Evolutionary conservation across 1,140 invertebrate genomes (phyloP).

Genomic region (Drosophila virilis): DNA sequence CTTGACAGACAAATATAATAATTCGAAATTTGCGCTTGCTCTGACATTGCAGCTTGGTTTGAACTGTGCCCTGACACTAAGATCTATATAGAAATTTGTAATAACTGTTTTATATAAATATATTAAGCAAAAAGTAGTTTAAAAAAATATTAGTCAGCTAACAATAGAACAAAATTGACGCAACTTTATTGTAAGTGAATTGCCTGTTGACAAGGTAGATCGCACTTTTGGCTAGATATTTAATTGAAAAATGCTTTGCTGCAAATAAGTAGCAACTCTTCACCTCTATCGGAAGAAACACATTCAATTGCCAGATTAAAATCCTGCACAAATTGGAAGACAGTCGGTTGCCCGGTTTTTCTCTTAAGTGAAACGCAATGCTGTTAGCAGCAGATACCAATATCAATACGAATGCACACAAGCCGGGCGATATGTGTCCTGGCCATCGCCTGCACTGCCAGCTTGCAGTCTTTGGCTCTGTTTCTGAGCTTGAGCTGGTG

Average conservation of each 20-base stretch:
- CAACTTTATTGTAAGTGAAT: too few species aligned
- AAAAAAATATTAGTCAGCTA: too few species aligned
- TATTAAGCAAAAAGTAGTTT: too few species aligned
- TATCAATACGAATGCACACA: slow-evolving; percentile 35
- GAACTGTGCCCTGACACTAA: background rate
- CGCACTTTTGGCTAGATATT: too few species aligned
- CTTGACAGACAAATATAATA: too few species aligned
- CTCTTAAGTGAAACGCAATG: slow-evolving; percentile 59
- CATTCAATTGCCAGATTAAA: slow-evolving; percentile 6
- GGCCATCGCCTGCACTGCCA: slow-evolving; percentile 28
- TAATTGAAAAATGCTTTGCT: too few species aligned
- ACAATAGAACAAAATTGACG: too few species aligned
- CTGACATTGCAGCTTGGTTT: background rate
- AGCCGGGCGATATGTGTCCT: slow-evolving; percentile 15
- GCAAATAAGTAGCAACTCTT: too few species aligned
- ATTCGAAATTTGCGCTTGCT: too few species aligned
- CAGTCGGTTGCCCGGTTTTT: slow-evolving; percentile 46
- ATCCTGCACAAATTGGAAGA: slow-evolving; percentile 22
- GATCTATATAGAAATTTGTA: too few species aligned
- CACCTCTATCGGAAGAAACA: background rate
- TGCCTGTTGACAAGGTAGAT: too few species aligned
- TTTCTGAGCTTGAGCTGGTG: background rate
- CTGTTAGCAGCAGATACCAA: slow-evolving; percentile 35
- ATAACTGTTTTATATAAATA: too few species aligned
- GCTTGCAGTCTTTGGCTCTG: background rate